These are phyloP conservation scores for Malurus elegans DNA, from an alignment of 2,113 vertebrate species.

Conservation along the genomic window DNA sequence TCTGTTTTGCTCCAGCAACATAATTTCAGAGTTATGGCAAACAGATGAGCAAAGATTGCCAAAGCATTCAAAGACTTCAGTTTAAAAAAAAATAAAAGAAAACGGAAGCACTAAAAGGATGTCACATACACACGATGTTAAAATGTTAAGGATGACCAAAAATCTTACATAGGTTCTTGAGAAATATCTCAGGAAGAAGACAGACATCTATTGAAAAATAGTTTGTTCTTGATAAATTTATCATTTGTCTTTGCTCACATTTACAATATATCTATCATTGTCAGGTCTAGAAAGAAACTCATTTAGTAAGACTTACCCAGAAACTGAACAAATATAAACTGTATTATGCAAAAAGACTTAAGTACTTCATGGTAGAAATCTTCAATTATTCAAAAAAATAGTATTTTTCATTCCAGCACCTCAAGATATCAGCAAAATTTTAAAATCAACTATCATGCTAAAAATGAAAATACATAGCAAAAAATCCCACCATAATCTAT, in stretches of 20 bases:
- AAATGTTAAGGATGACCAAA: not conserved
- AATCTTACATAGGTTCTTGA: not conserved
- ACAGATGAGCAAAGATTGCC: not conserved
- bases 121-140: not conserved
- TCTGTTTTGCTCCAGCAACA: not conserved
- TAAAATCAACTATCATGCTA: not conserved
- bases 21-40: not conserved
- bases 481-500: not conserved
- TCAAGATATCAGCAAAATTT: not conserved
- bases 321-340: not conserved
- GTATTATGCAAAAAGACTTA: not conserved
- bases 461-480: not conserved
- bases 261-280: not conserved
- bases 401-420: not conserved
- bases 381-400: not conserved
- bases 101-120: not conserved
- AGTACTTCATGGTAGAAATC: not conserved
- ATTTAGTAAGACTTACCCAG: not conserved
- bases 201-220: not conserved
- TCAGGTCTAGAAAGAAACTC: not conserved
- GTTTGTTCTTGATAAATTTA: not conserved
- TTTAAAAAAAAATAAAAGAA: not conserved
- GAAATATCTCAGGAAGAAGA: not conserved
- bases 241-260: not conserved
- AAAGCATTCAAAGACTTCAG: not conserved